These are phyloP conservation scores for Thunnus thynnus DNA, from an alignment of 2,113 vertebrate species.

Conservation along the genomic window DNA sequence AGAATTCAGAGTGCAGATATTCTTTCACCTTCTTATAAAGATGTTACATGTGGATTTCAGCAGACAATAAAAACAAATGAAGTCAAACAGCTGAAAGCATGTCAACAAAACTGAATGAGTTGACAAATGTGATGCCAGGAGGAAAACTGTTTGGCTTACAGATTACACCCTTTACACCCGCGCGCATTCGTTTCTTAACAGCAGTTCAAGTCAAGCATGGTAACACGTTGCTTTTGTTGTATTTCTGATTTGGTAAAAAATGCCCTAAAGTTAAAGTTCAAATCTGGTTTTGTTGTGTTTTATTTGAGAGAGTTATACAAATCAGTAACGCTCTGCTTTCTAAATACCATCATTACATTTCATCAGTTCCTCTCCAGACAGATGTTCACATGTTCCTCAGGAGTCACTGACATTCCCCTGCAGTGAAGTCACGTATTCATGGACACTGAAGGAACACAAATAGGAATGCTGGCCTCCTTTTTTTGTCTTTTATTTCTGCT, in stretches of 20 bases:
- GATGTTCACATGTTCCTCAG: conserved; percentile 62
- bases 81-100: conserved; percentile 22
- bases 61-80: conserved; percentile 2
- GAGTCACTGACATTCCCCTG: conserved; percentile 58
- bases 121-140: conserved; percentile 29
- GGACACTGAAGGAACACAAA: conserved; percentile 21
- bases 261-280: neutral
- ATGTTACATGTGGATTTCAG: conserved; percentile 1
- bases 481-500: conserved; percentile 1
- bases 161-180: conserved; percentile 2
- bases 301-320: neutral
- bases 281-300: neutral
- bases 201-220: neutral
- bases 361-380: conserved; percentile 53
- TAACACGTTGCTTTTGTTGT: neutral
- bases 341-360: conserved; percentile 13
- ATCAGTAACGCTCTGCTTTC: neutral
- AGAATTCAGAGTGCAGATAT: neutral
- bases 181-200: neutral
- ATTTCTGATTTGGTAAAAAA: neutral
- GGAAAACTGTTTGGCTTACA: conserved; percentile 19
- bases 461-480: conserved; percentile 10
- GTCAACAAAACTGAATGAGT: conserved; percentile 32
- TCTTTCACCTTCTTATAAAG: neutral
- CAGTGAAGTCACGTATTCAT: conserved; percentile 54